Percentiles rank a stretch among this genome's conserved stretches.
phyloP scores from a whole-genome alignment of 2,888 invertebrate species.

The Hirtodrosophila duncani region DNA sequence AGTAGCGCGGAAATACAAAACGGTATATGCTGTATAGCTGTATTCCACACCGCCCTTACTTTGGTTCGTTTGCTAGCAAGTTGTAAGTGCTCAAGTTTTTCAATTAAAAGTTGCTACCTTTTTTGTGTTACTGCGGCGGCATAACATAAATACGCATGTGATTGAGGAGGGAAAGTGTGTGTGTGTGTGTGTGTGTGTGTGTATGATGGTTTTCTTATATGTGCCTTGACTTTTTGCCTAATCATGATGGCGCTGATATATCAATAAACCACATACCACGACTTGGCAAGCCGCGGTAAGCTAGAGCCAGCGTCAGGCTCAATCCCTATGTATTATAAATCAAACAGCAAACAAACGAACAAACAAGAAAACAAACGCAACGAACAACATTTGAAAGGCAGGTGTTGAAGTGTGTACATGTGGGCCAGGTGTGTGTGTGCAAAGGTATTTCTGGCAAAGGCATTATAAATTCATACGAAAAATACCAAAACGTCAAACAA shows the following conservation, averaged over 20 bases:
- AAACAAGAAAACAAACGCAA: slow-evolving; percentile 18
- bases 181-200: slow-evolving; percentile 13
- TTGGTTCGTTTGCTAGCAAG: slow-evolving; percentile 35
- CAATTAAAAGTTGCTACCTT: slow-evolving; percentile 71
- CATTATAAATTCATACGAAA: slow-evolving; percentile 66
- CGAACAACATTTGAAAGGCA: slow-evolving; percentile 43
- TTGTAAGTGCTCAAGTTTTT: slow-evolving; percentile 71
- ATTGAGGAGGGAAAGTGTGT: no score
- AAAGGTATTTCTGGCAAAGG: slow-evolving; percentile 3
- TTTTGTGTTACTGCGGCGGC: slow-evolving; percentile 61
- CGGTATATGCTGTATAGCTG: slow-evolving; percentile 11
- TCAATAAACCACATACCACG: slow-evolving; percentile 57
- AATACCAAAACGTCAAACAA: slow-evolving; percentile 69
- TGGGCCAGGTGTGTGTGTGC: not conserved
- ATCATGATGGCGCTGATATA: slow-evolving; percentile 46
- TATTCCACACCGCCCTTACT: not conserved
- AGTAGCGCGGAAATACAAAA: slow-evolving; percentile 50
- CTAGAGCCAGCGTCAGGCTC: no score
- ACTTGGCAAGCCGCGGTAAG: no score
- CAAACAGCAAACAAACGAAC: slow-evolving; percentile 23
- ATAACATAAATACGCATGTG: slow-evolving; percentile 68
- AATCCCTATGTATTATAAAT: slow-evolving; percentile 31
- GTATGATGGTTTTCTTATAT: slow-evolving; percentile 7
- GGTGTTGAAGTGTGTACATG: slow-evolving; percentile 57
- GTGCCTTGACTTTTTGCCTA: slow-evolving; percentile 36